A percentile compares a stretch with the other conserved stretches of the same genome.
Conservation (phyloP, 2,113 vertebrate genomes). For the Cololabis saira region DNA sequence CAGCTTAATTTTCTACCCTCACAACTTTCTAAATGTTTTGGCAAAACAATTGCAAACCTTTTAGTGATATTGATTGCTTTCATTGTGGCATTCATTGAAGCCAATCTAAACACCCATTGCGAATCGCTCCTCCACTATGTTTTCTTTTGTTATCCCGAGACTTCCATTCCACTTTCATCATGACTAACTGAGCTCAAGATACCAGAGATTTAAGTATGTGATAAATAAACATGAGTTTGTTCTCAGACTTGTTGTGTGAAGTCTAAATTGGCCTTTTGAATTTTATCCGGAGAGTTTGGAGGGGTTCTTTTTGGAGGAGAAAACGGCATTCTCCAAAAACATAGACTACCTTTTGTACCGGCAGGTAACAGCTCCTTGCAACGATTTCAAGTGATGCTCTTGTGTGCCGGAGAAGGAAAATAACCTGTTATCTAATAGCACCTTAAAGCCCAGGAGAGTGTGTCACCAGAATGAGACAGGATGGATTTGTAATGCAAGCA, state of each 20-base stretch:
- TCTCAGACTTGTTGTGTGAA: constrained; percentile 22
- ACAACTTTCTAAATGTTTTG: constrained; percentile 9
- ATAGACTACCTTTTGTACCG: neutral
- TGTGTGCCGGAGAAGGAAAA: constrained; percentile 9
- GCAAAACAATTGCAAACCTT: constrained; percentile 22
- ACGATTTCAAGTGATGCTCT: neutral
- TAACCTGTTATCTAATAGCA: constrained; percentile 11
- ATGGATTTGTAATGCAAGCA: constrained; percentile 62
- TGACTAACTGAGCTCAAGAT: constrained; percentile 31
- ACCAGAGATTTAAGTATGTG: constrained; percentile 35
- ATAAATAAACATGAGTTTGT: constrained; percentile 68
- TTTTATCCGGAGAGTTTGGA: constrained; percentile 14
- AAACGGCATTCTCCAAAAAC: neutral
- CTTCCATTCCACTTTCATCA: constrained; percentile 24
- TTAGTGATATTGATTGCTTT: constrained; percentile 31
- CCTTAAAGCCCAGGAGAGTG: constrained; percentile 16
- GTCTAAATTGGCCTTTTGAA: constrained; percentile 43
- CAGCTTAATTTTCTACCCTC: neutral
- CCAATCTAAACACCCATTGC: neutral
- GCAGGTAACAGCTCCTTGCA: neutral
- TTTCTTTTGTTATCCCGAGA: constrained; percentile 19
- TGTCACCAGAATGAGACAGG: constrained; percentile 22
- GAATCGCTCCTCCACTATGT: constrained; percentile 9
- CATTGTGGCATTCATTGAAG: constrained; percentile 7
- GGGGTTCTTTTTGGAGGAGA: constrained; percentile 31